These are phyloP conservation scores for Adelosebastes latens DNA, from an alignment of 2,797 vertebrate species.

Conservation along the genomic window DNA sequence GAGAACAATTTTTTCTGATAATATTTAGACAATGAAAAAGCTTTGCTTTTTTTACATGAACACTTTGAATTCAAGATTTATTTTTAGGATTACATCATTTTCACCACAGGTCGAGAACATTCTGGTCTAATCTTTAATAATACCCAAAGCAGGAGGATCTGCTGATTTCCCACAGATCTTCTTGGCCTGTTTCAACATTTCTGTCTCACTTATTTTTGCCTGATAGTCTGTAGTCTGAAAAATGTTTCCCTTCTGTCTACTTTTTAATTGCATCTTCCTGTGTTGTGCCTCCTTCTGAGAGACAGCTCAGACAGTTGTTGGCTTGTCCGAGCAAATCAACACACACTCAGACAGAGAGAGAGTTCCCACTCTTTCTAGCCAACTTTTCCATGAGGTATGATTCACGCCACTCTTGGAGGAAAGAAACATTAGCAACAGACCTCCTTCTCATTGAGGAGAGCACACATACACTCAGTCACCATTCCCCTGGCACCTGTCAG, in stretches of 20 bases:
- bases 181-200: background rate
- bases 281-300: conserved; percentile 8
- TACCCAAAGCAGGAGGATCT: background rate
- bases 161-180: background rate
- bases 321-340: conserved; percentile 20
- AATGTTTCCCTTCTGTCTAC: background rate
- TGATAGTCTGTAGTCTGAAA: too few relatives aligned
- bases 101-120: background rate
- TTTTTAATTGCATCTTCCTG: conserved; percentile 26
- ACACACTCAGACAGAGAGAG: background rate
- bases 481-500: conserved; percentile 36
- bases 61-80: background rate
- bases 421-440: conserved; percentile 39
- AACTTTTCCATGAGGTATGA: conserved; percentile 56
- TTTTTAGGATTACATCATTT: background rate
- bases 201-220: background rate
- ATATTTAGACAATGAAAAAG: conserved; percentile 10
- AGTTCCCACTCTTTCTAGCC: background rate
- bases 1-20: conserved; percentile 16
- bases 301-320: conserved; percentile 8
- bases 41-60: background rate
- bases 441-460: conserved; percentile 29
- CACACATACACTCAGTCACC: conserved; percentile 5
- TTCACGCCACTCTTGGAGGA: conserved; percentile 14
- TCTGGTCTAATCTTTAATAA: background rate